Conservation (phyloP, 2,888 invertebrate genomes). For the Hedya salicella region DNA sequence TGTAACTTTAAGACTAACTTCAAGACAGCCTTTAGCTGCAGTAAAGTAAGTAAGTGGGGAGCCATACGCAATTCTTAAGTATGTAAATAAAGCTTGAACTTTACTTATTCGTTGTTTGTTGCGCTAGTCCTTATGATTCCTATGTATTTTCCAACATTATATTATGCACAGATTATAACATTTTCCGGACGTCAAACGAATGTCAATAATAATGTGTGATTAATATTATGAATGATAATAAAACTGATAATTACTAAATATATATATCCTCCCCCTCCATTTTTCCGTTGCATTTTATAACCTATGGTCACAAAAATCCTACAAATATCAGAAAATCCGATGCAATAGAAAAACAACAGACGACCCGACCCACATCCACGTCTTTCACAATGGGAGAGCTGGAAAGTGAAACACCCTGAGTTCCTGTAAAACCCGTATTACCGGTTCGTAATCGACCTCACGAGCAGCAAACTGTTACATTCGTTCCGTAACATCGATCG, state of each 20-base stretch:
- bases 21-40: slow-evolving; percentile 59
- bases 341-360: not conserved
- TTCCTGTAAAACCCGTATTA: slow-evolving; percentile 46
- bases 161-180: not conserved
- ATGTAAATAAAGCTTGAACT: slow-evolving; percentile 78
- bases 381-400: slow-evolving; percentile 42
- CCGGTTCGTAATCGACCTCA: slow-evolving; percentile 55
- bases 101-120: slow-evolving; percentile 50
- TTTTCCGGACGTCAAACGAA: not conserved
- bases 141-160: not conserved
- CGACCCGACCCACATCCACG: not conserved
- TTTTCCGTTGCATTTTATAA: too few species aligned
- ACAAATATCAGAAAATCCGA: too few species aligned
- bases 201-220: too few species aligned
- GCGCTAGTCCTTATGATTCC: slow-evolving; percentile 3
- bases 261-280: too few species aligned
- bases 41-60: slow-evolving; percentile 68
- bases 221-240: too few species aligned
- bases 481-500: slow-evolving; percentile 78
- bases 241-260: too few species aligned
- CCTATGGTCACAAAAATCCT: too few species aligned
- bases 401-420: slow-evolving; percentile 38
- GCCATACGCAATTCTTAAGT: slow-evolving; percentile 75
- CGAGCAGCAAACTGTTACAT: slow-evolving; percentile 66
- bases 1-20: slow-evolving; percentile 71